Conservation (phyloP, 1,140 invertebrate species). For the Nasonia giraulti region DNA sequence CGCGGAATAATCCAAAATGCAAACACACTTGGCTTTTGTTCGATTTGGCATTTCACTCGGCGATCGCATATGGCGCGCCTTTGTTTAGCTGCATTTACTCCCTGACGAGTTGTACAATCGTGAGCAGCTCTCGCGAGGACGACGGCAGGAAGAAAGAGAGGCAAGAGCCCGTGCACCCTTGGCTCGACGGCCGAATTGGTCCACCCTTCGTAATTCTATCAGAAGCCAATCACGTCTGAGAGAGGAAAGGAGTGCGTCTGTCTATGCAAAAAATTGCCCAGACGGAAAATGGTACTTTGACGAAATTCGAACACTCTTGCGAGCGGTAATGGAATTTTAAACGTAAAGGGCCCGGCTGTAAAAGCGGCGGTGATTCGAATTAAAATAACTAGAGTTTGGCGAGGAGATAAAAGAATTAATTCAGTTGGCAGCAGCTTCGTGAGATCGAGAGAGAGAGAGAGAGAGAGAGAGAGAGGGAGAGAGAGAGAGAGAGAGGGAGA, state of each 20-base stretch:
- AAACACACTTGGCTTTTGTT: not conserved
- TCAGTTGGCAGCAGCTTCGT: slow-evolving; percentile 62
- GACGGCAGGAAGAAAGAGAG: not conserved
- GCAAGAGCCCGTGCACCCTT: not conserved
- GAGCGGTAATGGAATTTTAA: slow-evolving; percentile 37
- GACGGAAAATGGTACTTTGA: slow-evolving; percentile 57
- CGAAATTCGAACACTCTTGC: slow-evolving; percentile 24
- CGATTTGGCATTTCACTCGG: not conserved
- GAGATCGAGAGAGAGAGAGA: slow-evolving; percentile 60
- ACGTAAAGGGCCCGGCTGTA: slow-evolving; percentile 10
- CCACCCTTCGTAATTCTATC: slow-evolving; percentile 70
- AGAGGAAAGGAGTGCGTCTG: slow-evolving; percentile 57
- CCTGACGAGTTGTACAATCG: not conserved
- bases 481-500: slow-evolving; percentile 63
- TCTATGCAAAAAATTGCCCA: slow-evolving; percentile 64
- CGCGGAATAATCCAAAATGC: not conserved
- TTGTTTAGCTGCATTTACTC: slow-evolving; percentile 19
- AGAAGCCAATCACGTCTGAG: slow-evolving; percentile 71
- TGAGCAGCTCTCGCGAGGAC: not conserved
- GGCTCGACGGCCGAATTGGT: slow-evolving; percentile 53
- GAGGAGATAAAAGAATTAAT: slow-evolving; percentile 62
- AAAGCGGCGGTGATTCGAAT: not conserved
- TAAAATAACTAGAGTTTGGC: not conserved
- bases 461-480: slow-evolving; percentile 64
- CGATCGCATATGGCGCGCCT: slow-evolving; percentile 31